Evolutionary conservation across 2,888 invertebrate species (phyloP).

Genomic region (Ectemnius continuus): DNA sequence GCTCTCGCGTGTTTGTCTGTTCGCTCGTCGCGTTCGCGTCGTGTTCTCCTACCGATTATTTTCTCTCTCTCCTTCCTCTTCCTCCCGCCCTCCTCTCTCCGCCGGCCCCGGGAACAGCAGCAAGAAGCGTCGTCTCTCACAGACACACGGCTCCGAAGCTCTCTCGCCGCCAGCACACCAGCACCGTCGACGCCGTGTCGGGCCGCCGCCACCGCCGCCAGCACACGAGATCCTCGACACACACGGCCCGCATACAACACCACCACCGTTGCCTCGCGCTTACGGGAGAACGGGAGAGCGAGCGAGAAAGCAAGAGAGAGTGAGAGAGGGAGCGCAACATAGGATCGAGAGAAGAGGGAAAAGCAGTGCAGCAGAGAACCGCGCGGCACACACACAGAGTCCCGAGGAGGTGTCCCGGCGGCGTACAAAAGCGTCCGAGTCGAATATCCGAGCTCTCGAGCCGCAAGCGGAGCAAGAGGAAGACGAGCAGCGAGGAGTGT

Average conservation of each 20-base stretch:
- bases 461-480: no score
- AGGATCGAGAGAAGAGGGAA: constrained; percentile 15
- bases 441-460: constrained; percentile 1
- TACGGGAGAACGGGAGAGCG: constrained; percentile 5
- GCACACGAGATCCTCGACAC: constrained; percentile 57
- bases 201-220: constrained; percentile 14
- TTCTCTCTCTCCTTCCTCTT: constrained; percentile 65
- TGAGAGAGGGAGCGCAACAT: constrained; percentile 10
- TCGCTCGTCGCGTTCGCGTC: constrained; percentile 64
- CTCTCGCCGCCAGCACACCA: no score
- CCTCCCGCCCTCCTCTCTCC: constrained; percentile 37
- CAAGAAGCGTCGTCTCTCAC: constrained; percentile 26
- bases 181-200: no score
- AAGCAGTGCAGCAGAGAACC: constrained; percentile 39
- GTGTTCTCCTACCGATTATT: constrained; percentile 66
- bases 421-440: neutral
- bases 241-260: constrained; percentile 15
- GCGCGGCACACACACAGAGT: constrained; percentile 37
- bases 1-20: constrained; percentile 72
- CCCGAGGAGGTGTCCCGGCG: constrained; percentile 52
- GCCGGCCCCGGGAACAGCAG: constrained; percentile 56
- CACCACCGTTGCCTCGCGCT: no score
- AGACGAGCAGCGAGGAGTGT: no score
- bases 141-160: no score
- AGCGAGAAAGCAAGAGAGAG: neutral